Base-by-base conservation (phyloP, 2,888 invertebrate species). In the Cyclophora punctaria region DNA sequence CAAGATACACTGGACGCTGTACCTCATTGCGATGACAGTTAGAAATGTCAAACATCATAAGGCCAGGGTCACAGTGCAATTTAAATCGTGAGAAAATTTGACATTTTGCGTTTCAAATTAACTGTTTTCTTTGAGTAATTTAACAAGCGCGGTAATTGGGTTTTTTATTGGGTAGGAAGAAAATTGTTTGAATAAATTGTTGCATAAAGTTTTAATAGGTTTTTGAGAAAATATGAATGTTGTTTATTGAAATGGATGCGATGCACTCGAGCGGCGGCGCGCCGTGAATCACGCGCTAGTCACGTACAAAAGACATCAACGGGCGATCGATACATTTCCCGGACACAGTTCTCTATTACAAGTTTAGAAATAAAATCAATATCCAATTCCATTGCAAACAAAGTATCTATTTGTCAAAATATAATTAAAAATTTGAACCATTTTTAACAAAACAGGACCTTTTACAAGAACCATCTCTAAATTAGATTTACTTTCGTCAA, bases 11-110 rank as follows among this genome's bases (percentile, higher is more conserved):
- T 75, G 78, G 81, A 44, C 50, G 3, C 7, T 2, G 7, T 34
- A 42, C 69, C 67, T 74, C 75, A 78, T 74, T 71, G 72, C 74
- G 73, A 63, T 73, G 81, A 83, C 83, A 82, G 83, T 85, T 83
- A 82, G 68, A 73, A 69, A 72, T 63, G 71, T 72, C 76, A 77
- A 78, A 76, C 66, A 67, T 71, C 72, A 61, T 71, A 69, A 73
- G 75, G 77, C 72, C 70, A 72, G 34, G 75, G 82, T 82, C 80
- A 71, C 64, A 80, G 82, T 72, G 74, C 70, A 72, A 76, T 75
- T 60, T 75, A 67, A 69, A 67, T 64, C 80, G 84, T 86, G 86
- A 75, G 85, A 86, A 82, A 62, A 66, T 71, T 64, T 64, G 62
- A 62, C 62, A 64, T 69, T 60, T 20, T 59, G 63, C 55, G 48